Evolutionary conservation across 2,113 vertebrate genomes (phyloP).

Genomic region (Ahaetulla prasina): DNA sequence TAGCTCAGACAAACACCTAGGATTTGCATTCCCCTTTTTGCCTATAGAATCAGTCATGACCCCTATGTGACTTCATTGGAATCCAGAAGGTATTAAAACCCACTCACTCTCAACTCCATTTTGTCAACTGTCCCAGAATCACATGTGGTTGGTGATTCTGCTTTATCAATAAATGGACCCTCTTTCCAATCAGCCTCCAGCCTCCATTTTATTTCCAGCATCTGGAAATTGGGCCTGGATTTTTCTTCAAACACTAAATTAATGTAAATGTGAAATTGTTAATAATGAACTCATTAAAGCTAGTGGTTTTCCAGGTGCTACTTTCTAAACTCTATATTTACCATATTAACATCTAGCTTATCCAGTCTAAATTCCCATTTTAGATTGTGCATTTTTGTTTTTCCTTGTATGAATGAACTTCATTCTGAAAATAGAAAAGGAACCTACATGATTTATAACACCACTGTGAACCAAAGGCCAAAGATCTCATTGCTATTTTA

Average conservation of each 20-base stretch:
- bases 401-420: neutral
- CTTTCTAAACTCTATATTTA: neutral
- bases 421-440: constrained; percentile 9
- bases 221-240: too few species aligned
- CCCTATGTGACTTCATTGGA: too few species aligned
- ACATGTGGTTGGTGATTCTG: too few species aligned
- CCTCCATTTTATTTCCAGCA: too few species aligned
- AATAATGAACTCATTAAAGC: neutral
- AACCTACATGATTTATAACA: constrained; percentile 3
- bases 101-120: too few species aligned
- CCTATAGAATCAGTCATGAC: too few species aligned
- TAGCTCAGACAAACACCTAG: too few species aligned
- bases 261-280: neutral
- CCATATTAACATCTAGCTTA: constrained; percentile 35
- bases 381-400: neutral
- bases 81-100: too few species aligned
- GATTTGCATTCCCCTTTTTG: too few species aligned
- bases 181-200: too few species aligned
- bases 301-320: neutral
- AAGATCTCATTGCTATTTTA: constrained; percentile 18
- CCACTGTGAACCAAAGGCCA: constrained; percentile 10
- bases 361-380: neutral
- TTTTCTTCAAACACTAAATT: neutral
- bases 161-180: too few species aligned
- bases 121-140: too few species aligned